These are phyloP conservation scores for Heterodera schachtii DNA, from an alignment of 1,140 invertebrate species.

Conservation along the genomic window DNA sequence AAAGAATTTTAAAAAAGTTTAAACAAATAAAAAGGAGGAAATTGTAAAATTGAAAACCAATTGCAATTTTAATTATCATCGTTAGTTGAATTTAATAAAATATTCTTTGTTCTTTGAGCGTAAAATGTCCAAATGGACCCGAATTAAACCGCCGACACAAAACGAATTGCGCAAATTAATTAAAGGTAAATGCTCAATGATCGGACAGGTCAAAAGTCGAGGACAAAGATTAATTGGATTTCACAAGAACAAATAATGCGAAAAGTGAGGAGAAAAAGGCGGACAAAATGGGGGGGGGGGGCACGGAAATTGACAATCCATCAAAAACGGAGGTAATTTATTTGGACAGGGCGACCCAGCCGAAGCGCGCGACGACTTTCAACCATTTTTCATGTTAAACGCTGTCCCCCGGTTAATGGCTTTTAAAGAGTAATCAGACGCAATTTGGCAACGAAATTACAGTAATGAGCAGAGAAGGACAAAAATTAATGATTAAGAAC, in stretches of 20 bases:
- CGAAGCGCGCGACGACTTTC: too few species aligned
- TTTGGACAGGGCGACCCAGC: background rate
- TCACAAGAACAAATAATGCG: too few species aligned
- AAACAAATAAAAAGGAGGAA: background rate
- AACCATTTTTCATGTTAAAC: too few species aligned
- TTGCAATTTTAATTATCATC: background rate
- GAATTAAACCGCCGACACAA: background rate
- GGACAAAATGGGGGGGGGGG: background rate
- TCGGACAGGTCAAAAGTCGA: too few species aligned
- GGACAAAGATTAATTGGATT: background rate
- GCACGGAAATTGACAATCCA: background rate
- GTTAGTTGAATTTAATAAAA: background rate
- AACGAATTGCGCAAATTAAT: background rate
- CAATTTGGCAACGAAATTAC: too few species aligned
- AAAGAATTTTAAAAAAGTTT: conserved; percentile 5
- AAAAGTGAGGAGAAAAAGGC: background rate
- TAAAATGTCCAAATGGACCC: background rate
- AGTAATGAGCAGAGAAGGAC: too few species aligned
- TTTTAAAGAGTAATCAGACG: too few species aligned
- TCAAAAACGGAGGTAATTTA: background rate
- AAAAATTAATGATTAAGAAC: too few species aligned
- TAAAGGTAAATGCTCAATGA: background rate
- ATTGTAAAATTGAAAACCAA: background rate
- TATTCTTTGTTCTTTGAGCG: conserved; percentile 12
- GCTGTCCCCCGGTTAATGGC: too few species aligned